Evolutionary conservation across 2,888 invertebrate genomes (phyloP).

Genomic region (Hydrotaea diabolus): DNA sequence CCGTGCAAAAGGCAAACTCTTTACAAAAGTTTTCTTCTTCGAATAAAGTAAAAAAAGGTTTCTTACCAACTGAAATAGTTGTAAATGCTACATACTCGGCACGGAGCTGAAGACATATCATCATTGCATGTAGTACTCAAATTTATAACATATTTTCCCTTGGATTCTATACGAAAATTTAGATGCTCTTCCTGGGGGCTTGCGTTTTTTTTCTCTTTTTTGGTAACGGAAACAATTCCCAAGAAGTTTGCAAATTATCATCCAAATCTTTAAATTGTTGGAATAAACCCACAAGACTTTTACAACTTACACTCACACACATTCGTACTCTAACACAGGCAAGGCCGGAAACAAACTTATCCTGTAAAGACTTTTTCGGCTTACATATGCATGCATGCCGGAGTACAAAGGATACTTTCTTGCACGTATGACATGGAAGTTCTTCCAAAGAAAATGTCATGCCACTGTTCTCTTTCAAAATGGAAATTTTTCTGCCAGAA

Average conservation of each 20-base stretch:
- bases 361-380: background rate
- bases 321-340: background rate
- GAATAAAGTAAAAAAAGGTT: background rate
- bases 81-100: background rate
- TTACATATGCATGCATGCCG: background rate
- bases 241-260: constrained; percentile 57
- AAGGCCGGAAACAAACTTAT: background rate
- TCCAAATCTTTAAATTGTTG: constrained; percentile 50
- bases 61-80: background rate
- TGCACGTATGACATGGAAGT: constrained; percentile 34
- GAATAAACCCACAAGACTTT: constrained; percentile 46
- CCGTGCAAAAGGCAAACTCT: background rate
- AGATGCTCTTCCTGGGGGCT: constrained; percentile 49
- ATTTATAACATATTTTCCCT: background rate
- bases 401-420: background rate
- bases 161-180: constrained; percentile 39
- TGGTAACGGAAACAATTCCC: constrained; percentile 47
- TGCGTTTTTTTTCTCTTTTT: constrained; percentile 21
- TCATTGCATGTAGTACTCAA: background rate
- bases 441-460: background rate
- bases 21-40: background rate
- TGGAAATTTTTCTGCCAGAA: no score
- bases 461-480: background rate
- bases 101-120: background rate
- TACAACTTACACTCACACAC: background rate